phyloP scores from a whole-genome alignment of 2,888 invertebrate species.

The Machimus atricapillus region DNA sequence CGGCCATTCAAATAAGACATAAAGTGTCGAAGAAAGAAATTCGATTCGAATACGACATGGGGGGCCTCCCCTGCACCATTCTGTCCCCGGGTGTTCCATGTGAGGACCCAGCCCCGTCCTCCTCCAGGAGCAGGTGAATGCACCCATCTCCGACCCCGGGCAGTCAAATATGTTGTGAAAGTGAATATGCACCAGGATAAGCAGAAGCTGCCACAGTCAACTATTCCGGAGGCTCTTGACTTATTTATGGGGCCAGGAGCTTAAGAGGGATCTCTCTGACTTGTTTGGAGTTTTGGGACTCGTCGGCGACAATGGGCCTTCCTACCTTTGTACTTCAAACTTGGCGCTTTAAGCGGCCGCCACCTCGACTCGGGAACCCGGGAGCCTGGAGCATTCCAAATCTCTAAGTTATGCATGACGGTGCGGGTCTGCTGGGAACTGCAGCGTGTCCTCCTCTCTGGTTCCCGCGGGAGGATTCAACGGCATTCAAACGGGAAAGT shows the following conservation, averaged over 20 bases:
- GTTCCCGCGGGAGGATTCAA: neutral
- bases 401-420: neutral
- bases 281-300: neutral
- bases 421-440: neutral
- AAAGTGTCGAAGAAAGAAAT: neutral
- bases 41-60: neutral
- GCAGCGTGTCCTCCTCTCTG: neutral
- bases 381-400: neutral
- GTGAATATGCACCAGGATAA: slow-evolving; percentile 12
- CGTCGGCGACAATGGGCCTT: neutral
- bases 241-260: neutral
- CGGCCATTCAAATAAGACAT: neutral
- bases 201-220: neutral
- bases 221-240: slow-evolving; percentile 16
- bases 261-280: neutral
- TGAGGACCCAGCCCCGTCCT: neutral
- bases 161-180: neutral
- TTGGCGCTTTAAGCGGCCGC: neutral
- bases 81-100: neutral
- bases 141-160: neutral
- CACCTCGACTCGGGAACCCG: neutral
- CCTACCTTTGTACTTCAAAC: neutral
- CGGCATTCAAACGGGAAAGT: neutral
- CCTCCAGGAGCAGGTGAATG: neutral
- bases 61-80: neutral